Conservation (phyloP, 1,140 invertebrate species). For the Drosophila aff. region DNA sequence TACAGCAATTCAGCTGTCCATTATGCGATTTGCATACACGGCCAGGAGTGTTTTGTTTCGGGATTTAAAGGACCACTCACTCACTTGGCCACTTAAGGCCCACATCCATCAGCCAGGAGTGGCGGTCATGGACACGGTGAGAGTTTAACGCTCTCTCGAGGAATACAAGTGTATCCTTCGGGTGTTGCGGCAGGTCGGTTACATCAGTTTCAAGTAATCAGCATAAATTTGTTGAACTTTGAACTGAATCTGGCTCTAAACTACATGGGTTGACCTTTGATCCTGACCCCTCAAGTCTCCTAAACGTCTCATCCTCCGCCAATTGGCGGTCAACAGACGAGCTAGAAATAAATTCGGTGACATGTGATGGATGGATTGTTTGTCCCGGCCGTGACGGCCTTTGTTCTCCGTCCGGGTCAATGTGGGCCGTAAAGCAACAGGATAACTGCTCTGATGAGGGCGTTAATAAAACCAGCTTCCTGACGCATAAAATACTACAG, state of each 20-base stretch:
- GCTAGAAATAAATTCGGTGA: conserved; percentile 39
- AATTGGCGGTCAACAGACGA: conserved; percentile 34
- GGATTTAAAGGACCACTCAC: conserved; percentile 21
- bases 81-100: background rate
- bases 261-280: conserved; percentile 43
- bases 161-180: conserved; percentile 19
- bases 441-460: conserved; percentile 9
- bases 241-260: conserved; percentile 43
- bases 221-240: conserved; percentile 60
- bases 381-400: conserved; percentile 13
- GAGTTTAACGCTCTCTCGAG: conserved; percentile 28
- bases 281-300: conserved; percentile 25
- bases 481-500: conserved; percentile 3
- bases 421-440: conserved; percentile 41
- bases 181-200: conserved; percentile 57
- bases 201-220: conserved; percentile 40
- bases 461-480: conserved; percentile 26
- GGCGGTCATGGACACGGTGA: conserved; percentile 28
- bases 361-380: conserved; percentile 57
- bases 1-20: conserved; percentile 27
- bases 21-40: conserved; percentile 47
- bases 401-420: conserved; percentile 41
- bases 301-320: background rate
- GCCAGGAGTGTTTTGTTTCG: conserved; percentile 2
- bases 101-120: conserved; percentile 21